These are phyloP conservation scores for Ascaphus truei DNA, from an alignment of 2,113 vertebrate genomes.

Conservation along the genomic window DNA sequence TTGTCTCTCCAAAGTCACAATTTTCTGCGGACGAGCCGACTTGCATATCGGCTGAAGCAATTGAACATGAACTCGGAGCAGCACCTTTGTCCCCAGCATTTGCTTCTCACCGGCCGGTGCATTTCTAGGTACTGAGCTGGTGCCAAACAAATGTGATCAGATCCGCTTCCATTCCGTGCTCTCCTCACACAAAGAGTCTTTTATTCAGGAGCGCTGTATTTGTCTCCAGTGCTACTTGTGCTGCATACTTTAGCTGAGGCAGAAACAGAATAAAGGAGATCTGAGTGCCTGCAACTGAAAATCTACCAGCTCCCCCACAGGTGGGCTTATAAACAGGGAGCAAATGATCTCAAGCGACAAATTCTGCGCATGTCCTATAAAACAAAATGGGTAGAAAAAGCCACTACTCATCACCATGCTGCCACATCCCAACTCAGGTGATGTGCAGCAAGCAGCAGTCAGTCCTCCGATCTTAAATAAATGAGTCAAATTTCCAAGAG, in stretches of 20 bases:
- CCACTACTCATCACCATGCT: background rate
- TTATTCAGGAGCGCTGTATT: background rate
- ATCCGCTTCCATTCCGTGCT: background rate
- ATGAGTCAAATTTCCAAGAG: no score
- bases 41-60: conserved; percentile 7
- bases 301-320: conserved; percentile 2
- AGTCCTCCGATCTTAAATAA: no score
- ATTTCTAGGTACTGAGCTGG: background rate
- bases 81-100: background rate
- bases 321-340: conserved; percentile 13
- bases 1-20: background rate
- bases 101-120: background rate
- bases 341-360: background rate
- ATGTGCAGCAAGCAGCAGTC: no score
- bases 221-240: background rate
- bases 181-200: conserved; percentile 9
- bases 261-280: background rate
- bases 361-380: conserved; percentile 8
- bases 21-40: background rate
- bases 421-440: background rate
- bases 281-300: background rate
- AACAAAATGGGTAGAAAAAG: background rate
- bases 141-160: background rate
- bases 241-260: background rate
- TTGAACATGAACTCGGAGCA: background rate